These are phyloP conservation scores for Manacus vitellinus DNA, from an alignment of 2,113 vertebrate species.

Conservation along the genomic window DNA sequence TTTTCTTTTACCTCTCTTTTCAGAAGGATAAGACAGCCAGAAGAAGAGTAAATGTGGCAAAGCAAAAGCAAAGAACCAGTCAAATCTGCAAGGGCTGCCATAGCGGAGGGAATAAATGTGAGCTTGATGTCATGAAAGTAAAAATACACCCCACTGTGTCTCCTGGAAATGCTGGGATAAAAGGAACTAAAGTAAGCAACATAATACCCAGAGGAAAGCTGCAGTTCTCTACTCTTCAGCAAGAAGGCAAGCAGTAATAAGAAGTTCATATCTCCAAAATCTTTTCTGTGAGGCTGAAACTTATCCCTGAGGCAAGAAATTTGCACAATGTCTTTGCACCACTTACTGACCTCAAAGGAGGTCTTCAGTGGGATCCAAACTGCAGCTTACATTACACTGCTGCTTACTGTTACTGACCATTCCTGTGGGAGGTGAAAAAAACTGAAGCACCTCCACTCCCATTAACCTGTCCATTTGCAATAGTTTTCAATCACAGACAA, in stretches of 20 bases:
- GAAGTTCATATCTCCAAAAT: neutral
- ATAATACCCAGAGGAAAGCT: neutral
- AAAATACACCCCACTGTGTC: neutral
- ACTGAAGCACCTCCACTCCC: neutral
- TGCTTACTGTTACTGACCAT: neutral
- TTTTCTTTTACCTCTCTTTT: neutral
- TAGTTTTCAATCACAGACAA: neutral
- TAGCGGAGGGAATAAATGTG: neutral
- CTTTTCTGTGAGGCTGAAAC: neutral
- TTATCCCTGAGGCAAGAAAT: neutral
- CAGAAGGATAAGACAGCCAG: neutral
- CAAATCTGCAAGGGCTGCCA: neutral
- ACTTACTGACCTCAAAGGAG: neutral
- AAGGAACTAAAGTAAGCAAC: neutral
- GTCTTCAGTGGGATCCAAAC: neutral
- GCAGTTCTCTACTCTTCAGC: neutral
- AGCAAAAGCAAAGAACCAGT: neutral
- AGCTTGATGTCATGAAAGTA: neutral
- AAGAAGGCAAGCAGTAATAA: neutral
- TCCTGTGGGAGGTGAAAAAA: accelerated
- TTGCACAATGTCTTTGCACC: neutral
- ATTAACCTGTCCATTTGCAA: neutral
- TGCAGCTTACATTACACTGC: neutral
- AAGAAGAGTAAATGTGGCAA: neutral
- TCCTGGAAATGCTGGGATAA: neutral